These are phyloP conservation scores for Speoplatyrhinus poulsoni DNA, from an alignment of 2,113 vertebrate species.

Conservation along the genomic window DNA sequence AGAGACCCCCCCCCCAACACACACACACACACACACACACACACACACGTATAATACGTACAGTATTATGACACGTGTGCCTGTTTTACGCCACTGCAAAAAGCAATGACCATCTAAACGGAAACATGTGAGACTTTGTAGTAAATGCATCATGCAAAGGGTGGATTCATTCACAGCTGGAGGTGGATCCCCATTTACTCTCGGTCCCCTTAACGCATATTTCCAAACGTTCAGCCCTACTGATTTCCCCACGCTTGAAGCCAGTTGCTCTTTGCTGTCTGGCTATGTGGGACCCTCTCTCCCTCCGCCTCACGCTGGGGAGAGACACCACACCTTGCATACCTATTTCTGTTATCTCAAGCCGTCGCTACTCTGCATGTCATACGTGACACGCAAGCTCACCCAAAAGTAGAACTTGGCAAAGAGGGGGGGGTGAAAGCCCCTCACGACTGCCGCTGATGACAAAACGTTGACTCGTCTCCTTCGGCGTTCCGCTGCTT, in stretches of 20 bases:
- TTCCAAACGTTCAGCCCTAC: slow-evolving; percentile 3
- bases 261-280: slow-evolving; percentile 2
- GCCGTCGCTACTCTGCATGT: not conserved
- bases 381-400: too few species aligned
- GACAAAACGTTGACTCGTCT: not conserved
- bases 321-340: not conserved
- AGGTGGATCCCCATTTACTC: slow-evolving; percentile 5
- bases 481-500: not conserved
- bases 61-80: not conserved
- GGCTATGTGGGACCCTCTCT: slow-evolving; percentile 2
- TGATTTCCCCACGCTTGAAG: slow-evolving; percentile 4
- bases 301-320: not conserved
- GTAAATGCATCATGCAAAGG: slow-evolving; percentile 27
- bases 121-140: slow-evolving; percentile 19
- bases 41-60: slow-evolving; percentile 1
- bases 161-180: slow-evolving; percentile 9
- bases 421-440: slow-evolving; percentile 4
- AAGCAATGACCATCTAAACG: slow-evolving; percentile 14
- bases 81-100: slow-evolving; percentile 1
- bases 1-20: slow-evolving; percentile 5
- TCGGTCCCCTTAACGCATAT: slow-evolving; percentile 2
- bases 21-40: slow-evolving; percentile 10
- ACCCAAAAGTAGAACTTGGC: not conserved
- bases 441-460: slow-evolving; percentile 1
- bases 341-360: slow-evolving; percentile 4